phyloP scores from a whole-genome alignment of 2,113 vertebrate species.

The Elachura formosa region DNA sequence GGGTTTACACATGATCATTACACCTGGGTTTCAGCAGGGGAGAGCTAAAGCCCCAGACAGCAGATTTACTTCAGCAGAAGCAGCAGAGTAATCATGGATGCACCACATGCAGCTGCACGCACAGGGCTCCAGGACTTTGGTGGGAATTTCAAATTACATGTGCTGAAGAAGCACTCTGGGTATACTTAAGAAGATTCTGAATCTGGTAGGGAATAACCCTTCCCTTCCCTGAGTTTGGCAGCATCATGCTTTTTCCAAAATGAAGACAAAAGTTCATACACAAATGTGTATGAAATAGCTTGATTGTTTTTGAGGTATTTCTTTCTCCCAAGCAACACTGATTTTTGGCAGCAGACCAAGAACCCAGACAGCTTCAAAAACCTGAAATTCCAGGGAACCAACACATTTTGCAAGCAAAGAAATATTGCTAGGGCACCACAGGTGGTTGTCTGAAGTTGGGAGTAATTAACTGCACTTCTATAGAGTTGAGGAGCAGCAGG shows the following conservation, averaged over 20 bases:
- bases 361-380: background rate
- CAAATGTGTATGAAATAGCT: background rate
- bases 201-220: background rate
- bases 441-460: background rate
- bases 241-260: background rate
- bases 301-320: background rate
- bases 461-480: background rate
- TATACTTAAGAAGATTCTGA: background rate
- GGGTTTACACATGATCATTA: background rate
- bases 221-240: background rate
- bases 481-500: background rate
- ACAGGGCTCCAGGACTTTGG: background rate
- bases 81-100: background rate
- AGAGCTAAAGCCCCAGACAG: background rate
- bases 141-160: background rate
- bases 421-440: background rate
- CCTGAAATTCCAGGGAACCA: background rate
- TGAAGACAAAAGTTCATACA: background rate
- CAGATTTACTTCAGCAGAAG: background rate
- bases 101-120: fast-evolving
- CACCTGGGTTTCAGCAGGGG: background rate
- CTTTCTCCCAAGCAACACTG: background rate
- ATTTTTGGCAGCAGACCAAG: background rate
- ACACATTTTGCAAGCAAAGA: background rate
- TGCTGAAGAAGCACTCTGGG: background rate